phyloP scores from a whole-genome alignment of 2,888 invertebrate genomes.

The Iselma pallidipennis region DNA sequence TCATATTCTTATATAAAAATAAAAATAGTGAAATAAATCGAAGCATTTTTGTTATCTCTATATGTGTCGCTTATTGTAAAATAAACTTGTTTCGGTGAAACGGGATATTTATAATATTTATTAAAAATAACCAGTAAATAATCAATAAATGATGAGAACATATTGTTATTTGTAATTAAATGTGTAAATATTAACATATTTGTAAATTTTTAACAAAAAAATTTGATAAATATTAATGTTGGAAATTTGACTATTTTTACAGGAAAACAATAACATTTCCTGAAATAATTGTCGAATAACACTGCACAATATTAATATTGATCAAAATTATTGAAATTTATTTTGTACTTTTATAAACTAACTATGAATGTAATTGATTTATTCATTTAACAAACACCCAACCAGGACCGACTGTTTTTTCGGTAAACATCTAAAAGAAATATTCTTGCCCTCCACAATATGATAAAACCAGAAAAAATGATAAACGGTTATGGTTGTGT shows the following conservation, averaged over 20 bases:
- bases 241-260: not conserved
- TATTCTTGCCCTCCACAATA: not conserved
- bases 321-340: not conserved
- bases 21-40: too few relatives aligned
- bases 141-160: not conserved
- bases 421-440: not conserved
- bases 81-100: conserved; percentile 26
- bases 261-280: not conserved
- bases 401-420: not conserved
- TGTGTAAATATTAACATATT: not conserved
- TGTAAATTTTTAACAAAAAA: not conserved
- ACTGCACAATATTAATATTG: not conserved
- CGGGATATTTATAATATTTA: conserved; percentile 26
- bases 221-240: not conserved
- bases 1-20: too few relatives aligned
- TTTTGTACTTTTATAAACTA: not conserved
- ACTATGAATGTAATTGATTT: not conserved
- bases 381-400: not conserved
- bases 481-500: conserved; percentile 14
- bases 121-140: too few relatives aligned
- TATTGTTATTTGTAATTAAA: not conserved
- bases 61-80: conserved; percentile 25
- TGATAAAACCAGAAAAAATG: not conserved
- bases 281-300: not conserved
- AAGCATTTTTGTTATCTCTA: conserved; percentile 16